Percentiles rank a stretch among this genome's conserved stretches.
phyloP scores from a whole-genome alignment of 2,113 vertebrate genomes.

The Orcinus orca region DNA sequence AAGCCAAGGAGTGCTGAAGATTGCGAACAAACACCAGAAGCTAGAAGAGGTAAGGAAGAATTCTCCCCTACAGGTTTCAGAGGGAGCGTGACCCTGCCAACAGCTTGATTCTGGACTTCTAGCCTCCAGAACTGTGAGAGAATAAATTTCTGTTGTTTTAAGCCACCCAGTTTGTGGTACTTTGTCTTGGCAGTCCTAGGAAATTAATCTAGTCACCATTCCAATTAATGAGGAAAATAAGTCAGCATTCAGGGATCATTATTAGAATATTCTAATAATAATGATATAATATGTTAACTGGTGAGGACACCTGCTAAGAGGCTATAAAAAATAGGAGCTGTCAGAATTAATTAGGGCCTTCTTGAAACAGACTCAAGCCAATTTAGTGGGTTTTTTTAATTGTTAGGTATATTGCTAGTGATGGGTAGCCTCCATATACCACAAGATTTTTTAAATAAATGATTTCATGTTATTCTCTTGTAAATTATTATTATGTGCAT shows the following conservation, averaged over 20 bases:
- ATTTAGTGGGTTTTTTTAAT: background rate
- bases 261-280: background rate
- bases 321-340: background rate
- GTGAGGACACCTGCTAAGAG: background rate
- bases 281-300: no score
- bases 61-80: background rate
- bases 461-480: background rate
- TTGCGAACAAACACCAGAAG: background rate
- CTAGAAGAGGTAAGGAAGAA: background rate
- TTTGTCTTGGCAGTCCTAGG: background rate
- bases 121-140: background rate
- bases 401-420: background rate
- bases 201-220: background rate
- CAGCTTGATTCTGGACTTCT: background rate
- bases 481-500: background rate
- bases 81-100: background rate
- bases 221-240: background rate
- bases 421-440: background rate
- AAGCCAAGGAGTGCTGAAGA: background rate
- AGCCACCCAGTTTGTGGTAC: background rate
- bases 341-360: background rate
- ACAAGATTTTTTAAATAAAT: background rate
- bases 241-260: conserved; percentile 15
- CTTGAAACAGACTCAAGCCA: background rate
- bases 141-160: conserved; percentile 24